Conservation (phyloP, 2,113 vertebrate species). For the Xenopus tropicalis region DNA sequence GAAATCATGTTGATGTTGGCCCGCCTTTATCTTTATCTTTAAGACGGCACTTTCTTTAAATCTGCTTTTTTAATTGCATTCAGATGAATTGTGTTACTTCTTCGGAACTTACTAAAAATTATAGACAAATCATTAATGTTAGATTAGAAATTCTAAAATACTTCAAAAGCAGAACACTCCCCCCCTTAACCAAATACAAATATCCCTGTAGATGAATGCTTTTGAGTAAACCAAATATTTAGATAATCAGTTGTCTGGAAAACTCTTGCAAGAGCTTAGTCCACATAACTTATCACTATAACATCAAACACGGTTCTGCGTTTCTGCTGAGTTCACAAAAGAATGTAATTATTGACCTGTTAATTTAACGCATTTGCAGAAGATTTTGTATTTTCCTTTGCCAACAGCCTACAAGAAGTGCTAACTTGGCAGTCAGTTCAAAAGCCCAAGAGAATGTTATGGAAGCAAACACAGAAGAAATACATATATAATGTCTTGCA, state of each 20-base stretch:
- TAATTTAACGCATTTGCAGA: slow-evolving; percentile 27
- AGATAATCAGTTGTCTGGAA: not conserved
- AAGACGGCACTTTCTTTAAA: no score
- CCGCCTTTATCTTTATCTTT: no score
- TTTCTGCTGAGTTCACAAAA: slow-evolving; percentile 12
- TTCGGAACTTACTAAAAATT: no score
- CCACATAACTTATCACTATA: slow-evolving; percentile 23
- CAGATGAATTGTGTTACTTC: no score
- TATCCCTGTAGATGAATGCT: not conserved
- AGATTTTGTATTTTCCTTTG: slow-evolving; percentile 6
- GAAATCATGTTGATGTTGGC: no score
- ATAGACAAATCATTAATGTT: no score
- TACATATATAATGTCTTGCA: no score
- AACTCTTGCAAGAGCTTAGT: slow-evolving; percentile 14
- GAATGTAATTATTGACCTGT: slow-evolving; percentile 37
- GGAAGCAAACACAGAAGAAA: no score
- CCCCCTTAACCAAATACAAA: no score
- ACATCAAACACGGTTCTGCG: not conserved
- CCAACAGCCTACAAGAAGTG: slow-evolving; percentile 11
- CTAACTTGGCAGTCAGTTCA: slow-evolving; percentile 15
- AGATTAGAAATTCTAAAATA: no score
- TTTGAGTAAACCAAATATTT: slow-evolving; percentile 28
- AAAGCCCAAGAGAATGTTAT: not conserved
- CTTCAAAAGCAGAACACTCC: no score
- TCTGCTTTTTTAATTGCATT: no score